phyloP scores from a whole-genome alignment of 2,113 vertebrate species.

The Seriola quinqueradiata region DNA sequence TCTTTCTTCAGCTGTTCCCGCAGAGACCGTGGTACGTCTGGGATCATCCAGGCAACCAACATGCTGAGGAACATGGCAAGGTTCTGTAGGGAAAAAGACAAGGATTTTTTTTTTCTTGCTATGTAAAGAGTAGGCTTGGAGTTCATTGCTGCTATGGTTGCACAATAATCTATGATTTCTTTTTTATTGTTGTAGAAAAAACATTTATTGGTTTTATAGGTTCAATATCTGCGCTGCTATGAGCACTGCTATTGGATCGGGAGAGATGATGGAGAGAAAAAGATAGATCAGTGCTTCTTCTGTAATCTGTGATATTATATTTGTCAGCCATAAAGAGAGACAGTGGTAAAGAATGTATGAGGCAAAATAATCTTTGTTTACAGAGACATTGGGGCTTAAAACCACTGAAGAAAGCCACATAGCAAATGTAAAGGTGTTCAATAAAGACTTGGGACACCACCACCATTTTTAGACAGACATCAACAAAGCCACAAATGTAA shows the following conservation, averaged over 20 bases:
- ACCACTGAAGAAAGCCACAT: constrained; percentile 78
- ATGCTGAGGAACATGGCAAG: constrained; percentile 97
- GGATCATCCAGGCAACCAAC: constrained; percentile 97
- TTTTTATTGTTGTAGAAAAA: not conserved
- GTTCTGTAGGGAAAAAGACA: constrained; percentile 84
- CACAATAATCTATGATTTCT: not conserved
- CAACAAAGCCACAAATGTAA: constrained; percentile 6
- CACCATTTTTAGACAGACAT: not conserved
- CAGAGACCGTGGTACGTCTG: constrained; percentile 94
- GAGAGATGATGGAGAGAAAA: not conserved
- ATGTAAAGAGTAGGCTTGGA: not conserved
- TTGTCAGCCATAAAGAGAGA: not conserved
- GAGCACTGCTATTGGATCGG: too few species aligned
- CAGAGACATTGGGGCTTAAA: not conserved
- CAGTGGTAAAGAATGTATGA: not conserved
- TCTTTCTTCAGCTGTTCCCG: constrained; percentile 95
- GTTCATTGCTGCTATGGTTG: not conserved
- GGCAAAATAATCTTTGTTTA: not conserved
- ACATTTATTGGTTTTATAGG: not conserved
- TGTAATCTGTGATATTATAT: not conserved
- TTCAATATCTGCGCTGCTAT: not conserved
- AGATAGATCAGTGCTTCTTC: not conserved
- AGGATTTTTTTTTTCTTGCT: not conserved
- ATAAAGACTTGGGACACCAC: constrained; percentile 84
- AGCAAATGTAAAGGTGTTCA: constrained; percentile 76